These are phyloP conservation scores for Microchrysa polita DNA, from an alignment of 2,888 invertebrate species.

Conservation along the genomic window DNA sequence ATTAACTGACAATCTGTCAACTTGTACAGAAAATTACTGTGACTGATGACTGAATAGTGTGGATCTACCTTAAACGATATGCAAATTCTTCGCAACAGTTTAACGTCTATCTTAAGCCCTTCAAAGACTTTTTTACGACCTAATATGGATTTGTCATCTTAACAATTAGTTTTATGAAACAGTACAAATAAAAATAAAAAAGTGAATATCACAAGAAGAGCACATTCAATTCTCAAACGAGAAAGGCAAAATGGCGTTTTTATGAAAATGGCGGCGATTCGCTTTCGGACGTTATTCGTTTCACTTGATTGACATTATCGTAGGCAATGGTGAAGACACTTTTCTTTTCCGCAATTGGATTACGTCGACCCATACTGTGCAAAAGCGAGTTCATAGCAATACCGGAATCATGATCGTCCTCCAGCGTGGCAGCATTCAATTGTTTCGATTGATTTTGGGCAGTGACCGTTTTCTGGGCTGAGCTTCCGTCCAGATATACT, in stretches of 20 bases:
- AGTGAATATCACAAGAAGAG: constrained; percentile 44
- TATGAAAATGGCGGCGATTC: constrained; percentile 74
- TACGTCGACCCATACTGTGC: constrained; percentile 69
- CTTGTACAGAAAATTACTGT: no score
- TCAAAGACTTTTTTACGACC: no score
- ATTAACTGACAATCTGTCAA: no score
- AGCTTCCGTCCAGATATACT: constrained; percentile 54
- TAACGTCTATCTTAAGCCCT: no score
- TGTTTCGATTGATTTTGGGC: constrained; percentile 61
- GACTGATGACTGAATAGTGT: no score
- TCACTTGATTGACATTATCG: constrained; percentile 84
- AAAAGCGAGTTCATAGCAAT: constrained; percentile 76
- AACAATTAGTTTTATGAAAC: no score
- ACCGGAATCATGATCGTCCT: constrained; percentile 80
- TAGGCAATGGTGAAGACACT: constrained; percentile 94
- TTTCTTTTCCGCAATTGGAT: constrained; percentile 85
- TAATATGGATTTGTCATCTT: no score
- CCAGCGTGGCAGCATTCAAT: constrained; percentile 69
- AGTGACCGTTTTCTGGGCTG: constrained; percentile 13
- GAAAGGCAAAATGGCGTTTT: constrained; percentile 44
- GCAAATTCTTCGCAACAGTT: no score
- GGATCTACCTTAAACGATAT: no score
- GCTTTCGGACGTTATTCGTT: constrained; percentile 82
- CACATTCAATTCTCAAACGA: constrained; percentile 32
- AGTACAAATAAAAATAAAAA: constrained; percentile 6